phyloP scores from a whole-genome alignment of 2,888 invertebrate species.

The Caenorhabditis panamensis region DNA sequence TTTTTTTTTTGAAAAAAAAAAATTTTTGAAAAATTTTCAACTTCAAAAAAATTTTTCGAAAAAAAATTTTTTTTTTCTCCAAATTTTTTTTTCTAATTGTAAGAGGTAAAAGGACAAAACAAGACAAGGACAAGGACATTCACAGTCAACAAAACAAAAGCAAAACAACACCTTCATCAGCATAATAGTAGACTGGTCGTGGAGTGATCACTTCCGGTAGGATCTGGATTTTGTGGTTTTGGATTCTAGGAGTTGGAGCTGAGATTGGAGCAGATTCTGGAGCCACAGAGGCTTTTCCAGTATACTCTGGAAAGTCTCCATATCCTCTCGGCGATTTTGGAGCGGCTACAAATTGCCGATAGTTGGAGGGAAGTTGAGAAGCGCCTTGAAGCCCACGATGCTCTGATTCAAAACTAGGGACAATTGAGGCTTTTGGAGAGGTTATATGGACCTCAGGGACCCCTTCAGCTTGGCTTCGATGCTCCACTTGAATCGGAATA shows the following conservation, averaged over 20 bases:
- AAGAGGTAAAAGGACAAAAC: too few relatives aligned
- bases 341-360: slow-evolving; percentile 64
- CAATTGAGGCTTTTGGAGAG: slow-evolving; percentile 37
- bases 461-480: not conserved
- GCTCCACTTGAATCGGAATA: slow-evolving; percentile 58
- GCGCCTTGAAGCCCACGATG: slow-evolving; percentile 27
- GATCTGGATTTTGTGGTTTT: not conserved
- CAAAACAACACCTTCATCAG: slow-evolving; percentile 10
- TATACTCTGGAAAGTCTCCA: slow-evolving; percentile 72
- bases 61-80: too few relatives aligned
- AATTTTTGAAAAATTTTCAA: too few relatives aligned
- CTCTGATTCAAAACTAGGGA: slow-evolving; percentile 55
- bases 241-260: not conserved
- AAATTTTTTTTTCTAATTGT: too few relatives aligned
- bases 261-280: not conserved
- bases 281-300: slow-evolving; percentile 27
- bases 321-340: slow-evolving; percentile 62
- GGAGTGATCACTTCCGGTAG: slow-evolving; percentile 26
- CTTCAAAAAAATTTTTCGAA: too few relatives aligned
- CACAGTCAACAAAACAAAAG: not conserved
- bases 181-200: slow-evolving; percentile 49
- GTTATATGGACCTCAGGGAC: slow-evolving; percentile 31
- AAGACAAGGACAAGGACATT: too few relatives aligned
- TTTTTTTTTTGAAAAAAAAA: too few relatives aligned
- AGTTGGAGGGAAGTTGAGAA: slow-evolving; percentile 39